Evolutionary conservation across 2,888 invertebrate genomes (phyloP).

Genomic region (Drosophila acutilabella): DNA sequence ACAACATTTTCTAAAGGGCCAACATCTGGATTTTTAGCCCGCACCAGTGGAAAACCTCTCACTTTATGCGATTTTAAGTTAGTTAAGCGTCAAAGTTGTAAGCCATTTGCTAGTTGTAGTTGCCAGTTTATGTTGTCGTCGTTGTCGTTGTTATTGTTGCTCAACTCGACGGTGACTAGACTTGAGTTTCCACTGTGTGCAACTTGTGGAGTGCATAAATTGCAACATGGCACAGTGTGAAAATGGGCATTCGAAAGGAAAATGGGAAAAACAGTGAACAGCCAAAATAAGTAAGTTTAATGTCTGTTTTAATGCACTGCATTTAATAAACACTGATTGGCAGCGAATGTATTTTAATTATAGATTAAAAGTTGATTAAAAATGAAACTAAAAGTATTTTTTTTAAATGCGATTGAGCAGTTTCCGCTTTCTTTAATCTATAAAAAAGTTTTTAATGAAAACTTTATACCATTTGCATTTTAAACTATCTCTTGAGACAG

Average conservation of each 20-base stretch:
- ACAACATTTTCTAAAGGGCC: conserved; percentile 44
- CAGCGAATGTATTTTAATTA: no score
- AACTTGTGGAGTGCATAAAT: conserved; percentile 70
- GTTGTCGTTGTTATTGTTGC: conserved; percentile 6
- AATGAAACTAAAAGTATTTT: no score
- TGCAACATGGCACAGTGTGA: conserved; percentile 36
- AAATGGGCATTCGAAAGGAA: conserved; percentile 18
- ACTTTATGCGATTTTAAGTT: conserved; percentile 65
- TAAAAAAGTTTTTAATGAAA: background rate
- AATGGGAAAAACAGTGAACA: conserved; percentile 1
- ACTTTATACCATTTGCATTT: background rate
- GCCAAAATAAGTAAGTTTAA: conserved; percentile 16
- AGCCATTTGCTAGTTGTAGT: conserved; percentile 63
- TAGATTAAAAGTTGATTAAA: no score
- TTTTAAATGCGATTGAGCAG: no score
- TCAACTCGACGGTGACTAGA: conserved; percentile 34
- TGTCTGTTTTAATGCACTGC: conserved; percentile 3
- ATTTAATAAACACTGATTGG: background rate
- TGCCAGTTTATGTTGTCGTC: conserved; percentile 21
- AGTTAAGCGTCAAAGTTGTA: conserved; percentile 73
- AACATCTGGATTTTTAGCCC: background rate
- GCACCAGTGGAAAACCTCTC: conserved; percentile 47
- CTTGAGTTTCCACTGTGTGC: conserved; percentile 27
- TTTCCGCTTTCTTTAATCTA: background rate
- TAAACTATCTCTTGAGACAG: background rate